Conservation (phyloP, 2,797 vertebrate genomes). For the Sebastes aleutianus region DNA sequence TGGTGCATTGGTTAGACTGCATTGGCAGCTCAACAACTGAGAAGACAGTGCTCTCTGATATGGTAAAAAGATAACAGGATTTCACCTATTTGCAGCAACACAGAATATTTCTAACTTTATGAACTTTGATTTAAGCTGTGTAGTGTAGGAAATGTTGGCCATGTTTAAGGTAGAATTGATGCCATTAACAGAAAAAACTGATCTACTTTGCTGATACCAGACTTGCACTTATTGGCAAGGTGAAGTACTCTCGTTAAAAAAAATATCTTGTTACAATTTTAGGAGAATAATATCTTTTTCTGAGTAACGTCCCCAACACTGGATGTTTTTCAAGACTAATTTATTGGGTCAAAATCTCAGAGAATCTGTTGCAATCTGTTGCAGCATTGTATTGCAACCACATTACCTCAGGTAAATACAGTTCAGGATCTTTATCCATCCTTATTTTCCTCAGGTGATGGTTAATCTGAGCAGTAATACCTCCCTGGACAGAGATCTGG, state of each 20-base stretch:
- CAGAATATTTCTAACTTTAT: neutral
- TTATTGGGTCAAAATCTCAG: neutral
- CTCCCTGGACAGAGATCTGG: slow-evolving; percentile 50
- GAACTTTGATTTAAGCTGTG: neutral
- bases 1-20: no score
- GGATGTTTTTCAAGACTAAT: neutral
- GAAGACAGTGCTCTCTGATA: no score
- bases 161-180: neutral
- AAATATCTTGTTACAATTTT: neutral
- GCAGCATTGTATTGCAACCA: neutral
- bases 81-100: neutral
- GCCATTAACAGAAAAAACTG: neutral
- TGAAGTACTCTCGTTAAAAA: neutral
- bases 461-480: slow-evolving; percentile 55
- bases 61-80: no score
- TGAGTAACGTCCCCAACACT: neutral
- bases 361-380: neutral
- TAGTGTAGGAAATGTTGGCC: neutral
- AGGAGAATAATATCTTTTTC: neutral
- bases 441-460: slow-evolving; percentile 49
- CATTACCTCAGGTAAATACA: neutral
- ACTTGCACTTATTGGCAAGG: neutral
- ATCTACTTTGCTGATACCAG: neutral
- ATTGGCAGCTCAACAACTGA: no score
- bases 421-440: neutral